These are phyloP conservation scores for Callocephalon fimbriatum DNA, from an alignment of 2,113 vertebrate species.

Conservation along the genomic window DNA sequence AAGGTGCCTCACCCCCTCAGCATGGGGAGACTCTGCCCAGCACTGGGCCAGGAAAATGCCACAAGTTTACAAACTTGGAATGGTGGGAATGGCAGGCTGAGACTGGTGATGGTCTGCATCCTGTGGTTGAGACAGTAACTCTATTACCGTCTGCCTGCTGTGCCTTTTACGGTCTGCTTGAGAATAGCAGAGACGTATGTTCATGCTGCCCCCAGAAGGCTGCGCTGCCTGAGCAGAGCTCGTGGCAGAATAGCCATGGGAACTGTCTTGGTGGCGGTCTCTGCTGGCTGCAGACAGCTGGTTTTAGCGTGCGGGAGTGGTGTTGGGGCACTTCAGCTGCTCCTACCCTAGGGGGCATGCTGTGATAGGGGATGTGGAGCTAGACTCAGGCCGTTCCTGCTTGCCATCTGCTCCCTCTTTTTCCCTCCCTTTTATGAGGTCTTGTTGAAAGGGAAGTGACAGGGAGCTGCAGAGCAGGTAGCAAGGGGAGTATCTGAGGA, in stretches of 20 bases:
- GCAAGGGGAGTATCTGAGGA: background rate
- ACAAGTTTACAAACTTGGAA: fast-evolving
- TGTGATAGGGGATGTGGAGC: fast-evolving
- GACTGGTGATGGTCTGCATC: fast-evolving
- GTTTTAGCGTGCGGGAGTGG: background rate
- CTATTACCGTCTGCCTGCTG: background rate
- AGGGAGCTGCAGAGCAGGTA: fast-evolving
- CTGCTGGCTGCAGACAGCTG: fast-evolving
- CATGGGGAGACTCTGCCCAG: fast-evolving
- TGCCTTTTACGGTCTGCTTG: fast-evolving
- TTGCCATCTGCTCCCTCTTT: background rate
- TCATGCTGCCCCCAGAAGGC: background rate
- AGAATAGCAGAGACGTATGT: background rate
- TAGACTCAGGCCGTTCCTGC: background rate
- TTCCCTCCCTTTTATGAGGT: fast-evolving
- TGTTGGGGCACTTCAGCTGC: fast-evolving
- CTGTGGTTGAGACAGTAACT: fast-evolving
- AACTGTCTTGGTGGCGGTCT: fast-evolving
- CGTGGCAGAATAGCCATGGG: background rate
- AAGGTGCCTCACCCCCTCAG: background rate
- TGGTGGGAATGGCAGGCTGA: background rate
- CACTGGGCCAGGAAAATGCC: background rate
- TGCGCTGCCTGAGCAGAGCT: no score
- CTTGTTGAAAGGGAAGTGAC: background rate
- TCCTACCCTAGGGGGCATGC: fast-evolving